Conservation (phyloP, 2,797 vertebrate genomes). For the Anniella stebbinsi region DNA sequence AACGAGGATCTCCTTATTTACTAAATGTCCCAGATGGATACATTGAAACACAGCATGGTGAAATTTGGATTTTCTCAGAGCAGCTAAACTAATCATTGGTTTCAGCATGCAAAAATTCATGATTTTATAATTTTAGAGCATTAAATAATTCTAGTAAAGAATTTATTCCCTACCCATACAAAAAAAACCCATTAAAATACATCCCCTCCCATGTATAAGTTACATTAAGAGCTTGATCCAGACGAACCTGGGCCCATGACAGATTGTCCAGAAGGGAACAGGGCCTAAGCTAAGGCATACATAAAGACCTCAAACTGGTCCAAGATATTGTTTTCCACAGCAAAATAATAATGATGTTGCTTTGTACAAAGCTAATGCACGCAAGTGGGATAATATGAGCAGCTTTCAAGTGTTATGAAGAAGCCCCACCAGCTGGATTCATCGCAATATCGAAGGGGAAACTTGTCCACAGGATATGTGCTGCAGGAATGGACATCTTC, state of each 20-base stretch:
- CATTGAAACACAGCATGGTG: constrained; percentile 4
- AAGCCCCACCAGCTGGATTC: not conserved
- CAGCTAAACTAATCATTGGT: not conserved
- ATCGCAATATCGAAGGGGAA: not conserved
- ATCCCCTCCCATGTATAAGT: not conserved
- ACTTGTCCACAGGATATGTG: not conserved
- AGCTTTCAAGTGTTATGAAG: not conserved
- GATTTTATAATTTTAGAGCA: not conserved
- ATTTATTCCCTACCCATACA: too few relatives aligned
- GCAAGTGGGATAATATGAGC: not conserved
- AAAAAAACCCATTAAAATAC: not conserved
- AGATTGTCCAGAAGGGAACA: not conserved
- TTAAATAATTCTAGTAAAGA: not conserved
- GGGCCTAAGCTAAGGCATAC: not conserved
- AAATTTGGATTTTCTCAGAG: constrained; percentile 19
- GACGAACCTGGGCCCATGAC: not conserved
- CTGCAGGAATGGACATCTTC: not conserved
- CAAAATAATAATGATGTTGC: not conserved
- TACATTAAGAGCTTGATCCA: constrained; percentile 7
- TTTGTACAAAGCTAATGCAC: not conserved
- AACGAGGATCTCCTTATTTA: constrained; percentile 28
- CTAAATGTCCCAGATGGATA: constrained; percentile 9
- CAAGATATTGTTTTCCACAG: not conserved
- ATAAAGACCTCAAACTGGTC: not conserved
- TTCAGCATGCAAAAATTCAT: constrained; percentile 6